Percentiles rank a stretch among this genome's conserved stretches.
Conservation (phyloP, 2,113 vertebrate genomes). For the Sander vitreus region DNA sequence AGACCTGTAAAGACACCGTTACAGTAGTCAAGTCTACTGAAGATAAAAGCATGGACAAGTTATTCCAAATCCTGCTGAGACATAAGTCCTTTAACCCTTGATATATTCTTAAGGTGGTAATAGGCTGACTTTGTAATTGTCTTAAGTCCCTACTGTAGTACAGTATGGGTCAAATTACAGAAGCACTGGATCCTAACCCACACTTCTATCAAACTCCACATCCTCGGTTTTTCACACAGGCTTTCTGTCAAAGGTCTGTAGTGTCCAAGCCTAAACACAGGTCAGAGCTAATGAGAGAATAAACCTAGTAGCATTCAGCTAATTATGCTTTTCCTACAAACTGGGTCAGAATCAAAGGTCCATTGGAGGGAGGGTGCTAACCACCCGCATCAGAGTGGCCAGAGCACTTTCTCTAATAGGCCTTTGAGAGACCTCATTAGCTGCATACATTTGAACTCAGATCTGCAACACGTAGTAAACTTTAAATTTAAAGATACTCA, state of each 20-base stretch:
- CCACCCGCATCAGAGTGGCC: slow-evolving; percentile 49
- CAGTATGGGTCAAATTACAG: not conserved
- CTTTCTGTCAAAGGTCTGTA: not conserved
- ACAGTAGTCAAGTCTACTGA: too few relatives aligned
- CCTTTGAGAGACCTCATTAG: slow-evolving; percentile 65
- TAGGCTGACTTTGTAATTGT: too few relatives aligned
- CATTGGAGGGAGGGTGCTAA: slow-evolving; percentile 28
- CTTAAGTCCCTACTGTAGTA: too few relatives aligned
- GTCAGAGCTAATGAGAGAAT: slow-evolving; percentile 60
- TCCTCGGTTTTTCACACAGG: not conserved
- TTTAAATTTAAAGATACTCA: slow-evolving; percentile 13
- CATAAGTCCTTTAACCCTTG: too few relatives aligned
- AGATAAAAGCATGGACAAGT: too few relatives aligned
- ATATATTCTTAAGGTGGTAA: too few relatives aligned
- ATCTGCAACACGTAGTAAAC: slow-evolving; percentile 15
- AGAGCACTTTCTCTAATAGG: slow-evolving; percentile 47
- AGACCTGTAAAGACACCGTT: too few relatives aligned
- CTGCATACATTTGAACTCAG: slow-evolving; percentile 37
- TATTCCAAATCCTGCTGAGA: too few relatives aligned
- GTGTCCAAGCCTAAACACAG: not conserved
- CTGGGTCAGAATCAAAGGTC: slow-evolving; percentile 61
- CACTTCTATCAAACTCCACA: not conserved
- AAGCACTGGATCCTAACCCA: not conserved
- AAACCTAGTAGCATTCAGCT: slow-evolving; percentile 38
- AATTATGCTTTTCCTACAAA: slow-evolving; percentile 52